These are phyloP conservation scores for Poeciliopsis paucimaculata DNA, from an alignment of 2,797 vertebrate species.

Conservation along the genomic window DNA sequence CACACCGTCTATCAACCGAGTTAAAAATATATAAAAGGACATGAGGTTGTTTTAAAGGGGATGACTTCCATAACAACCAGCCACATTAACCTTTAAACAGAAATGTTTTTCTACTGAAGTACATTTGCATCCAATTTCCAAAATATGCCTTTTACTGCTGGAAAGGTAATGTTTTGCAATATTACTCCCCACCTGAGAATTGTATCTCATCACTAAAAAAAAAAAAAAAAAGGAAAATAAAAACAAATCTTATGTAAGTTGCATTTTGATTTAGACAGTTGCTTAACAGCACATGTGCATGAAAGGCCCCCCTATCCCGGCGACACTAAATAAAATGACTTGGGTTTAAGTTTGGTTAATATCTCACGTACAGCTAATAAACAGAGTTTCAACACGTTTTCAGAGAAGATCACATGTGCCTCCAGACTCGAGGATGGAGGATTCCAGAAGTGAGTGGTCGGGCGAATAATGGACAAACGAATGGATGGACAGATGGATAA, in stretches of 20 bases:
- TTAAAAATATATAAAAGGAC: neutral
- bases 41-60: neutral
- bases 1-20: neutral
- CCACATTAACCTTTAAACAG: neutral
- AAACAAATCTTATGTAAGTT: conserved; percentile 12
- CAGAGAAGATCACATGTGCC: neutral
- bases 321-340: conserved; percentile 53
- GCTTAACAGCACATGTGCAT: conserved; percentile 11
- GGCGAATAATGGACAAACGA: neutral
- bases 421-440: neutral
- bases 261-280: conserved; percentile 15
- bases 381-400: neutral
- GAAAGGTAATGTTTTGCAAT: conserved; percentile 1
- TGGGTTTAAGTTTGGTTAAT: conserved; percentile 64
- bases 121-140: conserved; percentile 15
- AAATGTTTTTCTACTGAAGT: neutral
- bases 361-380: conserved; percentile 59
- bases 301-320: conserved; percentile 35
- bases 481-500: neutral
- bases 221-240: conserved; percentile 22
- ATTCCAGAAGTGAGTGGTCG: neutral
- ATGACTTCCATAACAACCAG: conserved; percentile 9
- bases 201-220: conserved; percentile 11
- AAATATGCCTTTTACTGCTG: conserved; percentile 2
- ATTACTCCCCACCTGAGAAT: conserved; percentile 18